phyloP scores from a whole-genome alignment of 1,140 invertebrate species.

The Aphelinus certus region DNA sequence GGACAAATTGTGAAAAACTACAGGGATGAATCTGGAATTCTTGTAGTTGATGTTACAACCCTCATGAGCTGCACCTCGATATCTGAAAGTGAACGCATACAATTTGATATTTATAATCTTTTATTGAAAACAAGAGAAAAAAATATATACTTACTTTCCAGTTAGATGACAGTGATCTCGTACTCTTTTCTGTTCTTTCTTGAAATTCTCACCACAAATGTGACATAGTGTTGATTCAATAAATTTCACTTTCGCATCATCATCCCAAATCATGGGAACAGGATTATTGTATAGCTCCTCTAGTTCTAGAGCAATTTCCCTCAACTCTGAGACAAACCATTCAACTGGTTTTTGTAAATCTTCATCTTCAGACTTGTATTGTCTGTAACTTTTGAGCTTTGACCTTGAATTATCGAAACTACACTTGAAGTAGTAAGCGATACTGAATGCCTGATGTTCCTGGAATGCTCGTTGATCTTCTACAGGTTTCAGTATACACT shows the following conservation, averaged over 20 bases:
- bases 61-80: background rate
- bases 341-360: background rate
- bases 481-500: constrained; percentile 6
- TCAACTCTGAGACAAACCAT: background rate
- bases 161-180: constrained; percentile 12
- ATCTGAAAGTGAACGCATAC: background rate
- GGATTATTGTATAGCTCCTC: background rate
- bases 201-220: background rate
- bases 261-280: background rate
- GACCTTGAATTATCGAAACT: constrained; percentile 19
- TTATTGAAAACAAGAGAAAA: background rate
- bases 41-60: background rate
- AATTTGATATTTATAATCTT: background rate
- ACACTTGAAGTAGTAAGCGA: constrained; percentile 19
- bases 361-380: no score
- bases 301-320: background rate
- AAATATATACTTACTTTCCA: constrained; percentile 6
- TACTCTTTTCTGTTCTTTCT: background rate
- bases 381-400: background rate
- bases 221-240: background rate
- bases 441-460: constrained; percentile 14
- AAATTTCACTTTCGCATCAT: background rate
- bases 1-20: background rate
- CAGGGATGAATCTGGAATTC: background rate
- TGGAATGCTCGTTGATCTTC: background rate